Evolutionary conservation across 2,888 invertebrate genomes (phyloP).

Genomic region (Zelleria hepariella): DNA sequence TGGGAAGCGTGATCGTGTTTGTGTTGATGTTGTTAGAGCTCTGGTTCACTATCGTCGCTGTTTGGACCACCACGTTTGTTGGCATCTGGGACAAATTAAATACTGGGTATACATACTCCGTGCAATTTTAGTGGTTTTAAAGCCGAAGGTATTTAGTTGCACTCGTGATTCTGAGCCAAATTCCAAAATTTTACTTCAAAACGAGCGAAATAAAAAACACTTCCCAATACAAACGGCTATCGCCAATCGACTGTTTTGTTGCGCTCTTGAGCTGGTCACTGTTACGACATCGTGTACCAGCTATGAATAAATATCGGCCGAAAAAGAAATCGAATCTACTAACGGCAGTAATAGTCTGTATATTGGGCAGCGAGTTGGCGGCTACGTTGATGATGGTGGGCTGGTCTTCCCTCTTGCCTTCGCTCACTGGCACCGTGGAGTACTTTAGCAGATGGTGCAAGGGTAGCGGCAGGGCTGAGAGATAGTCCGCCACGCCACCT

Average conservation of each 20-base stretch:
- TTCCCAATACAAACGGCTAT: too few relatives aligned
- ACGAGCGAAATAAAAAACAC: too few relatives aligned
- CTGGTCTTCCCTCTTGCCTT: slow-evolving; percentile 80
- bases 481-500: slow-evolving; percentile 87
- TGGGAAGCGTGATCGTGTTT: slow-evolving; percentile 49
- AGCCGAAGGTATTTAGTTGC: too few relatives aligned
- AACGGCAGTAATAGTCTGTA: slow-evolving; percentile 38
- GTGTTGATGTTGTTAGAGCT: slow-evolving; percentile 42
- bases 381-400: slow-evolving; percentile 63
- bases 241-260: not conserved
- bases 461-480: slow-evolving; percentile 85
- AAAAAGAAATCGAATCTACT: slow-evolving; percentile 12
- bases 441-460: slow-evolving; percentile 88
- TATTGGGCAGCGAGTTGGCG: slow-evolving; percentile 34
- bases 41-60: slow-evolving; percentile 59
- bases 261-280: too few relatives aligned
- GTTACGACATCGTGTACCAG: too few relatives aligned
- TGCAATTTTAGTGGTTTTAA: too few relatives aligned
- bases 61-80: slow-evolving; percentile 49
- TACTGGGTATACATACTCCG: not conserved
- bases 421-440: slow-evolving; percentile 79
- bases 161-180: too few relatives aligned
- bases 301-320: too few relatives aligned
- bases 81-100: slow-evolving; percentile 32
- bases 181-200: too few relatives aligned